These are phyloP conservation scores for Caenorhabditis briggsae DNA, from an alignment of 1,140 invertebrate species.

Conservation along the genomic window DNA sequence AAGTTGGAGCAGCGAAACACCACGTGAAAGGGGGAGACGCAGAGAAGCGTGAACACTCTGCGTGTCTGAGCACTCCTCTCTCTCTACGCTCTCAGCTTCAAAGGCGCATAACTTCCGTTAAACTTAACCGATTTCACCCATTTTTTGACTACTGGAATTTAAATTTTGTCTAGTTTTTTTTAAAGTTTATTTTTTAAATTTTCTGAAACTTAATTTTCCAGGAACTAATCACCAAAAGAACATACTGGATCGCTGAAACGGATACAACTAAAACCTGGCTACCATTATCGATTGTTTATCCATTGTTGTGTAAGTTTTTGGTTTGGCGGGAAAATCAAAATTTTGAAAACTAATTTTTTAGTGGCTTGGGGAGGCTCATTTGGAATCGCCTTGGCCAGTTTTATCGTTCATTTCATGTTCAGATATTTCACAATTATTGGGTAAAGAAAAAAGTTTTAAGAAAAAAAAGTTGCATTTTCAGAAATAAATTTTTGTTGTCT, in stretches of 20 bases:
- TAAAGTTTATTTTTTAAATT: background rate
- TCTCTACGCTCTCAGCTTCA: no score
- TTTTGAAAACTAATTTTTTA: background rate
- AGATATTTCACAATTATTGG: background rate
- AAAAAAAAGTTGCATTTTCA: background rate
- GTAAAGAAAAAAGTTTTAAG: background rate
- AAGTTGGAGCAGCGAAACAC: no score
- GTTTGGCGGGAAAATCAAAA: background rate
- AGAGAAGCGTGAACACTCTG: no score
- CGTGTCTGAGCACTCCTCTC: no score
- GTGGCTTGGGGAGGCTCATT: slow-evolving; percentile 14
- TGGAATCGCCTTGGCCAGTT: background rate
- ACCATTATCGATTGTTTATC: background rate
- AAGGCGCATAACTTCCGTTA: no score
- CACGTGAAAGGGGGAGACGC: no score
- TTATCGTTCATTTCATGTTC: slow-evolving; percentile 9
- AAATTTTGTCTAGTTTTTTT: no score
- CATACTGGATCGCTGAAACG: background rate
- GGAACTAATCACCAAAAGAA: background rate
- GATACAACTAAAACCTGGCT: background rate
- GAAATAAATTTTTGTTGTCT: background rate
- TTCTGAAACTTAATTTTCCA: background rate
- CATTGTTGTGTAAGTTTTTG: background rate
- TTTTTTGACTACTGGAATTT: no score
- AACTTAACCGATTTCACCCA: no score